Evolutionary conservation across 2,113 vertebrate genomes (phyloP), one percentile per base, ranked within the genome.

Genomic region (Pygoscelis antarcticus): DNA sequence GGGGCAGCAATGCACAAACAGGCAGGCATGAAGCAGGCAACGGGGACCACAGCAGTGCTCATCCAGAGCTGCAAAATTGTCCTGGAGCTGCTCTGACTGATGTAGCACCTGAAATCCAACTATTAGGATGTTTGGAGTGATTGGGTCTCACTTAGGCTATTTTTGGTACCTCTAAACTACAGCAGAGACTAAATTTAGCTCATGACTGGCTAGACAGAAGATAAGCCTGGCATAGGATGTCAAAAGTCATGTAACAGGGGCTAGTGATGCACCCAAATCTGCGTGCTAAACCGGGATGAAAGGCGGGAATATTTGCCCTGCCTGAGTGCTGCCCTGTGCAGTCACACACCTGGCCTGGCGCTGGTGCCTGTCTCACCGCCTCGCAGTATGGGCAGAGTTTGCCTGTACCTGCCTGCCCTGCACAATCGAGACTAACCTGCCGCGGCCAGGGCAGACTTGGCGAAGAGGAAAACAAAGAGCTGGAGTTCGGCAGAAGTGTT

Each of bases 301-400:
- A 88, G 22, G 36, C 69, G 66, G 52, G n/a, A 54, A 27, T 18
- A 42, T 60, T 51, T 76, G 22, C 57, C 30, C 49, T 1, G 2
- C 34, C 32, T 42, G 38, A 55, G 57, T 8, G 58, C 58, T 81
- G 64, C 54, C 62, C 62, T 40, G 58, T 57, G 62, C 58, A 65
- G 22, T 9, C 54, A 23, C 49, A 65, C 34, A 47, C 20, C 44
- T 11, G 58, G 44, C 0, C 18, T 22, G 23, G 38, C 2, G 5
- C 13, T 30, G 66, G n/a, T 25, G n/a, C 34, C 64, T 51, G 60
- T 42, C 51, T 42, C 44, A 27, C 15, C 2, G 1, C 5, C 40
- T 46, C 0, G 0, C 49, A 25, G 2, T 1, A 11, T 0, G 0
- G 40, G 49, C 77, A 46, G 64, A 11, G n/a, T 26, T n/a, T 71